Evolutionary conservation across 2,888 invertebrate genomes (phyloP), one percentile per base, ranked within the genome.

Genomic region (Agelastica alni): DNA sequence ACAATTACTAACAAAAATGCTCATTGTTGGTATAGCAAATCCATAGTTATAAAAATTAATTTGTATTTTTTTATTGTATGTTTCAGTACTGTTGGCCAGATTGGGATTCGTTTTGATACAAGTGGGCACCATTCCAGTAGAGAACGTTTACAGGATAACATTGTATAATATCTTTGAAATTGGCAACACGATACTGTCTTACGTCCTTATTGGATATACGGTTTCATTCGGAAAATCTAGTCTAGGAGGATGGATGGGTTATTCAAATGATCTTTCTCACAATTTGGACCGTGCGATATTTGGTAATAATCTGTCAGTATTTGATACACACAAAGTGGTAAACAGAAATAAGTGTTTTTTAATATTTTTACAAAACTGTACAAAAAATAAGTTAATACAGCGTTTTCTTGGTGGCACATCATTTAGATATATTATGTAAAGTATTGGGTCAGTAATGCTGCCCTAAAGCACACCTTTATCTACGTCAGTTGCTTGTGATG

Each of bases 151-250:
- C 45, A 61, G 72, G 28, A 72, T 77, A 12, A 54, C 76, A 1
- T 62, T 76, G 2, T 71, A 75, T 9, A 77, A 77, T 55, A 59
- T 74, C 10, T 36, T 75, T 0, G 77, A 77, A 45, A 61, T 77
- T 4, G 68, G 66, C 4, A 64, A 68, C 44, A 62, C 66, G 3
- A 73, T 71, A 2, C n/a, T 73, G 4, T 62, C 68, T 1, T 77
- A 71, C 51, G 42, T 66, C 2, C 41, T 72, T 7, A 26, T 71
- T 2, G 77, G 77, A 20, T 70, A 62, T 26, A 58, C 67, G n/a
- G 36, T 77, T 22, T 69, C 74, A 6, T 75, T 71, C 55, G 72
- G 71, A 30, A 66, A 65, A n/a, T 68, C 70, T 28, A 13, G 58
- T 0, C 51, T 36, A 4, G 67, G 68, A 16, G 26, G 73, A 2